Evolutionary conservation across 2,888 invertebrate genomes (phyloP), one percentile per base, ranked within the genome.

Genomic region (Tanypteryx hageni): DNA sequence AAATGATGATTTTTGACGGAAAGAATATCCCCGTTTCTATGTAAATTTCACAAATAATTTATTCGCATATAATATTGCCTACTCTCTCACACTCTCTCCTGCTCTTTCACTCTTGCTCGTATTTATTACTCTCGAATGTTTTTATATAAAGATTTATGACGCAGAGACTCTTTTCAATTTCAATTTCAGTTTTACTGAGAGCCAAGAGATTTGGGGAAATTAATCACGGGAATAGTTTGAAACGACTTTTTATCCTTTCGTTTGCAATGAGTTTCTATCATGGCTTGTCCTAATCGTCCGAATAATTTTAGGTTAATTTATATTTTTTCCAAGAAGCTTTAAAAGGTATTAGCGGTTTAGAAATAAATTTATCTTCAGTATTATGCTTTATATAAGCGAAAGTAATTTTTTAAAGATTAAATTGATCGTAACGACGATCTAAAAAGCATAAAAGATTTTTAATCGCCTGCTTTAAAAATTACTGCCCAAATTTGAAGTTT

Each of bases 21-120:
- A 76, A 76, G 76, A 76, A 76, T 76, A 27, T 27, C 76, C 76
- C 76, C 76, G 76, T 76, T 76, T 76, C 76, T 76, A 76, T 76
- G 76, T 27, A 76, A 76, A 76, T 76, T 76, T 14, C 11, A 22
- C 18, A 27, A 76, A 76, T 76, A 76, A 76, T 76, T 76, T 27
- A 76, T 27, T 22, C 16, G 76, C 27, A 27, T 27, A 27, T 76
- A 76, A 76, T 27, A 27, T n/a, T 9, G 3, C 10, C 76, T 14
- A 27, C 27, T 16, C 27, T 27, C 76, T 76, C 27, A 27, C 27
- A 27, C 27, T 22, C 27, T 76, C 27, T 76, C 27, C 16, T 13
- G 22, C 22, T 76, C 27, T 76, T 76, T 22, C 76, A 27, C 76
- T 22, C n/a, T 22, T 11, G 22, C 76, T 76, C 22, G 2, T 27